Base-by-base conservation (phyloP, 2,888 invertebrate species). In the Rhagonycha lutea region DNA sequence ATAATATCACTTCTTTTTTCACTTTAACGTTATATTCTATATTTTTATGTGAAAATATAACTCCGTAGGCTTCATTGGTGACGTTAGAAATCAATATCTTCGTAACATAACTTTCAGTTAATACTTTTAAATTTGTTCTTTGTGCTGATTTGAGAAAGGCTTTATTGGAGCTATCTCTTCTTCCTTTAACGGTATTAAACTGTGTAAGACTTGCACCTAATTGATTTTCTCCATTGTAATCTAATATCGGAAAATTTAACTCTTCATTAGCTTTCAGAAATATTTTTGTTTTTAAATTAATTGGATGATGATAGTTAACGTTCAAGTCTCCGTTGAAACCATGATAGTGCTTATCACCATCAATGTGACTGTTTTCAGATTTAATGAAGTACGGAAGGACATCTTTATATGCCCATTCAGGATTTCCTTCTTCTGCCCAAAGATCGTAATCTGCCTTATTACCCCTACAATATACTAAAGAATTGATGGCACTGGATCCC, bases 381-480 rank as follows among this genome's bases (percentile, higher is more conserved):
- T 63, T 69, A 10, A 61, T 69, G 12, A 73, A 73, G 11, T 69
- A 73, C 7, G 69, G 69, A 7, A 73, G 61, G 8, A 73, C 65
- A 14, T 69, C 63, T 47, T 69, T 14, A 26, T 69, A 73, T 5
- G 63, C 14, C 83, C 86, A 86, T 69, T 84, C 82, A 0, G 91
- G 89, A 85, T 95, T 95, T 0, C 96, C 96, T 18, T 92, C 88
- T 0, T 88, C 88, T 11, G 90, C 94, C 97, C 97, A 97, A 68
- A 92, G 91, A 85, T 96, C 94, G 84, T 92, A 97, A 86, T 96
- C 96, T 0, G 92, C 89, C 69, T 91, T 90, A 86, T 95, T 95
- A 0, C 97, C 97, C 70, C 97, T 89, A 62, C 95, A 92, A 86
- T 97, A 96, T 0, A 96, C 90, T 95, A 96, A 95, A 5, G 94